Evolutionary conservation across 2,888 invertebrate species (phyloP), one percentile per base, ranked within the genome.

Genomic region (Acleris emargana): DNA sequence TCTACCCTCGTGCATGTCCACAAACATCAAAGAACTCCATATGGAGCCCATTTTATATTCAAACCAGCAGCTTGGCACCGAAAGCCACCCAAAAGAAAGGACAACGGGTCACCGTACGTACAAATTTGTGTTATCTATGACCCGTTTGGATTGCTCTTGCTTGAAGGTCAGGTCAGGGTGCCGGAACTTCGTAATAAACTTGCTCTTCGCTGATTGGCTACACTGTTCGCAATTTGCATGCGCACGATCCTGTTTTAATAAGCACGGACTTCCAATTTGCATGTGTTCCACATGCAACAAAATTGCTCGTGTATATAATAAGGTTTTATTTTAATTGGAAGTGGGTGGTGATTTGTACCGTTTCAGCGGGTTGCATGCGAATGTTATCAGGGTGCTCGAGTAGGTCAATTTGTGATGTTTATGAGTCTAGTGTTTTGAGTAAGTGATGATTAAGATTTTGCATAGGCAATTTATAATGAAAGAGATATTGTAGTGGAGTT

Each of bases 151-250:
- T 9, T 17, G 47, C 38, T 53, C 61, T 49, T 47, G 38, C 60
- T 28, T 53, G 9, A 50, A 60, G 60, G 52, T 60, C 45, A 18
- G 28, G 45, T 43, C 18, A 32, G 28, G 53, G 25, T 38, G 43
- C 28, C 18, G 28, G 45, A 52, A 60, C 52, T 60, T 52, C 28
- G 45, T 32, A 45, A 53, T 20, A 16, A 17, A 60, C 28, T 53
- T 60, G 43, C 28, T 18, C 13, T 25, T 22, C 17, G n/a, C n/a
- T 11, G 45, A 53, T 60, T 61, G 53, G 53, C 45, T 53, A 13
- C 38, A 52, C 32, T 32, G 32, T 32, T 32, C 32, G 28, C 45
- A 45, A 61, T 61, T 61, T 61, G 52, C 60, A 53, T 52, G n/a
- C 18, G 20, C 43, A 22, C 43, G 42, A 28, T 52, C 43, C 22